These are phyloP conservation scores for Corvus moneduloides DNA, from an alignment of 2,113 vertebrate species.

Conservation along the genomic window DNA sequence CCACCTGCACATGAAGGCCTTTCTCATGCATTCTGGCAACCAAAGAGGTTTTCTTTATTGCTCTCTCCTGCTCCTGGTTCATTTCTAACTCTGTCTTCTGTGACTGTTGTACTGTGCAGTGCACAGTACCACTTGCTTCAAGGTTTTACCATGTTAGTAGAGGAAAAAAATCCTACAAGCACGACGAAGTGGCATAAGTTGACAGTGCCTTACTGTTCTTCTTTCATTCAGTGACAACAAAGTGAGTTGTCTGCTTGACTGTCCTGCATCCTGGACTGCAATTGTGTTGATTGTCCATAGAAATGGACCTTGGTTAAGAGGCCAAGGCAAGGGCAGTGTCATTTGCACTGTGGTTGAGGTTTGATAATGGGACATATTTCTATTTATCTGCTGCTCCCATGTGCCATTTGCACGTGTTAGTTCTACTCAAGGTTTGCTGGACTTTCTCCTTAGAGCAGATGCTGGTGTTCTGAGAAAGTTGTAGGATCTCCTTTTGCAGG, in stretches of 20 bases:
- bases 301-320: neutral
- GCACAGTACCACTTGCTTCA: neutral
- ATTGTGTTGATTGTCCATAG: neutral
- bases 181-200: neutral
- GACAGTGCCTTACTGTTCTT: neutral
- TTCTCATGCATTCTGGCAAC: neutral
- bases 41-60: neutral
- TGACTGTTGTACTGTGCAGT: neutral
- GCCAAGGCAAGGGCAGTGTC: neutral
- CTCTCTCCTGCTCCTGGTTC: neutral
- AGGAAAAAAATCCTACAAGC: neutral
- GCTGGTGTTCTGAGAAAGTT: neutral
- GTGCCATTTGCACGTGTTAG: neutral
- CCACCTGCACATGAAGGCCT: neutral
- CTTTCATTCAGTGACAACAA: neutral
- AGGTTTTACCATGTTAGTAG: neutral
- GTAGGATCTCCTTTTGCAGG: neutral
- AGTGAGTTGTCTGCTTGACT: neutral
- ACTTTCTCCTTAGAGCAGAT: neutral
- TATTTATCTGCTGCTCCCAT: neutral
- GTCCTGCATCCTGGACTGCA: neutral
- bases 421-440: neutral
- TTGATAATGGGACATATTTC: neutral
- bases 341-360: neutral
- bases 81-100: neutral